phyloP scores from a whole-genome alignment of 2,888 invertebrate genomes.

The Tipula helvola region DNA sequence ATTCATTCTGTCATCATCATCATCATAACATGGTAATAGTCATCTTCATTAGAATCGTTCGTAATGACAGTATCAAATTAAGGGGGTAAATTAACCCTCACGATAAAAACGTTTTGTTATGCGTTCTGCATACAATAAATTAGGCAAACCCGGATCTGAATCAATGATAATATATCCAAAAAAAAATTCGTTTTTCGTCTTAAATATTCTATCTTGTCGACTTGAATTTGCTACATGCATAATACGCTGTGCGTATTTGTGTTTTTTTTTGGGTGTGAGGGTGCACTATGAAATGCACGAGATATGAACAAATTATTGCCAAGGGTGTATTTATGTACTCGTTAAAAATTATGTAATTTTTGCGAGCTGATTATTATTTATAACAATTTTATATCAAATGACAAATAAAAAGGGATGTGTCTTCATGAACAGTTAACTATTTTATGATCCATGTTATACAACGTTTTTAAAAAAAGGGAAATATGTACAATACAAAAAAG shows the following conservation, averaged over 20 bases:
- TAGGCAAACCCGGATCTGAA: background rate
- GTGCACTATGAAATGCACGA: background rate
- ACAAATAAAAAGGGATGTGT: background rate
- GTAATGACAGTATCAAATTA: background rate
- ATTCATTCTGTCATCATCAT: background rate
- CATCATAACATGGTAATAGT: background rate
- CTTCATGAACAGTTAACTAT: background rate
- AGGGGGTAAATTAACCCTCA: background rate
- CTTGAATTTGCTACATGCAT: background rate
- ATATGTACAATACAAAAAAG: background rate
- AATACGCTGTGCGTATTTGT: background rate
- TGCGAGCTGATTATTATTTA: background rate
- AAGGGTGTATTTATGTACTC: conserved; percentile 9
- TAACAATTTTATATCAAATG: background rate
- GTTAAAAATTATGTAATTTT: conserved; percentile 7
- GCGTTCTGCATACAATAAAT: background rate
- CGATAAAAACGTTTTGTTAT: background rate
- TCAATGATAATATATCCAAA: background rate
- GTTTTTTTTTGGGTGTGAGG: background rate
- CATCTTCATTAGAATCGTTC: background rate
- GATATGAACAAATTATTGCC: background rate
- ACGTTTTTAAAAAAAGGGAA: background rate
- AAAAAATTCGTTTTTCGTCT: background rate
- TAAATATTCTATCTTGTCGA: background rate
- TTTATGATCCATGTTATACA: conserved; percentile 4